These are phyloP conservation scores for Anthoscopus minutus DNA, from an alignment of 2,113 vertebrate species.

Conservation along the genomic window DNA sequence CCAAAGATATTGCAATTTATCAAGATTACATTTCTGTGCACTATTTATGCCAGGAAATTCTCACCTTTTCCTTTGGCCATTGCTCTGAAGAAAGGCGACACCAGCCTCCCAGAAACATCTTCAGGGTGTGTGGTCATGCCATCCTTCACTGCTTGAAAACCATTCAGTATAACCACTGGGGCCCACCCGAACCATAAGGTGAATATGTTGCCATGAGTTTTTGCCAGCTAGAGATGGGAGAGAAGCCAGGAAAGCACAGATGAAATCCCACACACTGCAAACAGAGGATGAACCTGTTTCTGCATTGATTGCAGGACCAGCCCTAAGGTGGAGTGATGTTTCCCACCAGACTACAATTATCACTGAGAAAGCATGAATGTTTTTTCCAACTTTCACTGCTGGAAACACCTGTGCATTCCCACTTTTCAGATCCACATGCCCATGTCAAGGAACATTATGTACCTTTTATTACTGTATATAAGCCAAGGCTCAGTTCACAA, in stretches of 20 bases:
- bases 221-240: conserved; percentile 34
- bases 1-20: background rate
- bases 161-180: conserved; percentile 43
- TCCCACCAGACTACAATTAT: background rate
- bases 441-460: background rate
- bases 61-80: conserved; percentile 62
- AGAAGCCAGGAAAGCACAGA: background rate
- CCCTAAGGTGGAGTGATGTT: background rate
- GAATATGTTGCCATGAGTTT: conserved; percentile 47
- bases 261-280: background rate
- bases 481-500: background rate
- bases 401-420: background rate
- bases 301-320: background rate
- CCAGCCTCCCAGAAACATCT: conserved; percentile 45
- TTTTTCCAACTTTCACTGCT: background rate
- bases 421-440: background rate
- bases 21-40: background rate
- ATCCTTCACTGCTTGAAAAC: conserved; percentile 58
- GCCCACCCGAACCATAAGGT: conserved; percentile 58
- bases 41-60: background rate
- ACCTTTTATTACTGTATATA: background rate
- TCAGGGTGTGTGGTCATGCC: conserved; percentile 53
- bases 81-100: conserved; percentile 43
- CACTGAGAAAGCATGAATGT: background rate
- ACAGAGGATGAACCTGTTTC: background rate